phyloP scores from a whole-genome alignment of 2,888 invertebrate genomes.

The Lamellibrachia satsuma region DNA sequence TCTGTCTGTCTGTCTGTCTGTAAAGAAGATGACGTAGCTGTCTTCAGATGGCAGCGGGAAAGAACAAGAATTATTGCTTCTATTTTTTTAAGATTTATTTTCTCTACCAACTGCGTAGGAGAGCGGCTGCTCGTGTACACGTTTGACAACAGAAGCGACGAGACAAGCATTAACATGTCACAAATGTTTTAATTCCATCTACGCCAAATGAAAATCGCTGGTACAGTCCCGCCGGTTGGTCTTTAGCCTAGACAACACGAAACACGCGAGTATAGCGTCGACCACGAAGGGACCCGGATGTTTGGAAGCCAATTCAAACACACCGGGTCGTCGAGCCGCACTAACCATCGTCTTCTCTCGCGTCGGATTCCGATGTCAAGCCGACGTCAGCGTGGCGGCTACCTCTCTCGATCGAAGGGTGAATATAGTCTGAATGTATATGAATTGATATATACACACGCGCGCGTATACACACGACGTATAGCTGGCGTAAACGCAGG shows the following conservation, averaged over 20 bases:
- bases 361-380: not conserved
- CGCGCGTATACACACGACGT: not conserved
- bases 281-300: slow-evolving; percentile 13
- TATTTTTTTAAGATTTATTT: not conserved
- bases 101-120: slow-evolving; percentile 3
- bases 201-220: slow-evolving; percentile 9
- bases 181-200: slow-evolving; percentile 17
- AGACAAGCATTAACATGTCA: slow-evolving; percentile 17
- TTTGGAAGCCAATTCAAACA: slow-evolving; percentile 13
- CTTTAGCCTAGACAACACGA: not conserved
- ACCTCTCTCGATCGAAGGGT: not conserved
- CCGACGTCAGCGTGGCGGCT: not conserved
- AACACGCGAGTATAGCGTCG: not conserved
- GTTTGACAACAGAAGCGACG: slow-evolving; percentile 17
- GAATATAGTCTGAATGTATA: slow-evolving; percentile 1
- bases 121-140: slow-evolving; percentile 12
- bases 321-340: not conserved
- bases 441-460: slow-evolving; percentile 9
- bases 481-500: not conserved
- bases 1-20: not conserved
- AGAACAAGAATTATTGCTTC: not conserved
- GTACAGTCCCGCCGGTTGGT: slow-evolving; percentile 6
- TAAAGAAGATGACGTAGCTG: not conserved
- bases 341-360: not conserved
- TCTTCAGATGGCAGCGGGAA: slow-evolving; percentile 8